Evolutionary conservation across 2,113 vertebrate genomes (phyloP).

Genomic region (Boulengerochromis microlepis): DNA sequence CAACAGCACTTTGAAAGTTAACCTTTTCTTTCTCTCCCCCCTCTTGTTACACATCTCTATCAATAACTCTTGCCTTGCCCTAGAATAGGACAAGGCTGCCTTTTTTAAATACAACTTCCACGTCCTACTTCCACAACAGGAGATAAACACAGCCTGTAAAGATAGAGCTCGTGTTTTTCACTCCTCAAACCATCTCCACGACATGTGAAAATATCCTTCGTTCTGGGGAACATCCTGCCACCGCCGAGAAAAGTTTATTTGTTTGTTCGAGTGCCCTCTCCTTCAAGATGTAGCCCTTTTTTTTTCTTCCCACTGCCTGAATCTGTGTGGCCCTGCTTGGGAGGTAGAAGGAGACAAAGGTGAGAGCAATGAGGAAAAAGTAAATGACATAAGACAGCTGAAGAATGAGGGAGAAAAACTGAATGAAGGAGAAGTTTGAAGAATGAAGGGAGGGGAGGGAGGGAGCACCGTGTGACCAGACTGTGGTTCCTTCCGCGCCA

Average conservation of each 20-base stretch:
- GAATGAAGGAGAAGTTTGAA: constrained; percentile 1
- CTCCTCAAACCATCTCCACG: constrained; percentile 26
- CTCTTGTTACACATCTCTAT: not conserved
- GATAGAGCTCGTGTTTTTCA: constrained; percentile 47
- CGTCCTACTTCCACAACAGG: constrained; percentile 49
- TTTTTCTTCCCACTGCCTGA: not conserved
- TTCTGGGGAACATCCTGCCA: constrained; percentile 61
- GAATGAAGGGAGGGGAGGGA: constrained; percentile 11
- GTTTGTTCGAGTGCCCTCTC: constrained; percentile 20
- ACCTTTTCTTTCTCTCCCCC: not conserved
- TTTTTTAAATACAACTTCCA: constrained; percentile 37
- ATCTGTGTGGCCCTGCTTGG: constrained; percentile 27
- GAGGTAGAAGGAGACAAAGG: constrained; percentile 30
- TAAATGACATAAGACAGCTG: not conserved
- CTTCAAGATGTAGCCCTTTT: constrained; percentile 1
- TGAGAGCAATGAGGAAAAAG: constrained; percentile 1
- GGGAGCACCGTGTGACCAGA: constrained; percentile 74
- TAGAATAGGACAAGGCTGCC: not conserved
- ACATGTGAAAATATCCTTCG: constrained; percentile 59
- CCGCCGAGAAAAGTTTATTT: constrained; percentile 20
- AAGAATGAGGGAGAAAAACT: not conserved
- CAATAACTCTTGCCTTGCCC: not conserved
- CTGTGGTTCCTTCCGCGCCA: constrained; percentile 71
- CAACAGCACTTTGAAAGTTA: not conserved
- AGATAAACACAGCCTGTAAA: constrained; percentile 57